phyloP scores from a whole-genome alignment of 2,888 invertebrate genomes.

The Pasiphila rectangulata region DNA sequence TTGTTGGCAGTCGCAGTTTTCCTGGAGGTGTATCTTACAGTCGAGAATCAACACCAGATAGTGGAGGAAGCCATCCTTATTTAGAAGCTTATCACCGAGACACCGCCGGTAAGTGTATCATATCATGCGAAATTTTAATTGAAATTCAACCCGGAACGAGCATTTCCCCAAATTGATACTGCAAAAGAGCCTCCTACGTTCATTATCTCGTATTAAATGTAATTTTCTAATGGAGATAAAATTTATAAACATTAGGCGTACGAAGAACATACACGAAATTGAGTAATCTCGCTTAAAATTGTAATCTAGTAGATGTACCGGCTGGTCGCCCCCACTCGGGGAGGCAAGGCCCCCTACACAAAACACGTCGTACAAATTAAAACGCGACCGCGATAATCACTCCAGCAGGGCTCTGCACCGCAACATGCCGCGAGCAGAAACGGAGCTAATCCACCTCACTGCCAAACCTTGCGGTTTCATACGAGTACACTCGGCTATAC shows the following conservation, averaged over 20 bases:
- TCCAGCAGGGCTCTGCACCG: constrained; percentile 46
- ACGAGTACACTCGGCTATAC: constrained; percentile 1
- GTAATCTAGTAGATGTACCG: constrained; percentile 34
- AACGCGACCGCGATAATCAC: constrained; percentile 66
- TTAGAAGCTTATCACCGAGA: constrained; percentile 91
- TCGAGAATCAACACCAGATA: constrained; percentile 93
- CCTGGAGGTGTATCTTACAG: constrained; percentile 88
- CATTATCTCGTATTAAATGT: constrained; percentile 18
- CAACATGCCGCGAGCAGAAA: constrained; percentile 41
- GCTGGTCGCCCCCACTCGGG: constrained; percentile 12
- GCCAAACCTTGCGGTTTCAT: constrained; percentile 38
- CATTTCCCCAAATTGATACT: constrained; percentile 7
- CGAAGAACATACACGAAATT: constrained; percentile 25
- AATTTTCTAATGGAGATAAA: constrained; percentile 30
- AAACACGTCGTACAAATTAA: constrained; percentile 74
- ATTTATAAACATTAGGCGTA: constrained; percentile 22
- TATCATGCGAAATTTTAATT: not conserved
- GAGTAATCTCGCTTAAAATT: constrained; percentile 31
- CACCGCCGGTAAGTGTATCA: constrained; percentile 84
- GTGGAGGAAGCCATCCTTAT: constrained; percentile 91
- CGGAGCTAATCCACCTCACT: constrained; percentile 34
- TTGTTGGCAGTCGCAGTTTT: constrained; percentile 77
- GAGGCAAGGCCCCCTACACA: constrained; percentile 42
- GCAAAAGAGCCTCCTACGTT: constrained; percentile 15
- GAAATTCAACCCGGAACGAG: not conserved